These are phyloP conservation scores for Ailuropoda melanoleuca DNA, from an alignment of 2,113 vertebrate genomes.

Conservation along the genomic window DNA sequence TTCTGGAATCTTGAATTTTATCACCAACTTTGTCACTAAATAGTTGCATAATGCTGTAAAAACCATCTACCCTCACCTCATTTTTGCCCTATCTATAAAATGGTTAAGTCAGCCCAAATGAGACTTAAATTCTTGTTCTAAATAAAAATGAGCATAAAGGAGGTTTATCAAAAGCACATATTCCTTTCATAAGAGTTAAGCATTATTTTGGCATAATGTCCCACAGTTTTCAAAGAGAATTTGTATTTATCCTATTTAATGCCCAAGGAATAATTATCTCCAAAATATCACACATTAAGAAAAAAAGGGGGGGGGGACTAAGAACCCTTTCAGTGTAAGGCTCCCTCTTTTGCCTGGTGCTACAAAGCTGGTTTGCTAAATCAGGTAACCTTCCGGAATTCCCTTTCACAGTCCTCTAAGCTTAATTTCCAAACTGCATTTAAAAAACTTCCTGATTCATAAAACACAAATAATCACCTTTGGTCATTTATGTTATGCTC, in stretches of 20 bases:
- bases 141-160: slow-evolving; percentile 22
- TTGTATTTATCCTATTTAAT: not conserved
- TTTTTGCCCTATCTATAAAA: not conserved
- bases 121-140: not conserved
- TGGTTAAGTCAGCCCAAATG: not conserved
- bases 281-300: not conserved
- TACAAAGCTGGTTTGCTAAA: not conserved
- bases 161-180: not conserved
- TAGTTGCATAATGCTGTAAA: not conserved
- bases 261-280: not conserved
- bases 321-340: not conserved
- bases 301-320: not conserved
- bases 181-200: not conserved
- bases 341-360: not conserved
- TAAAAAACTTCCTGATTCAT: not conserved
- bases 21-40: not conserved
- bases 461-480: not conserved
- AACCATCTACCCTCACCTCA: not conserved
- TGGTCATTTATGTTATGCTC: not conserved
- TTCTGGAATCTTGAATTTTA: not conserved
- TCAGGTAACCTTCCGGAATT: not conserved
- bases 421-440: slow-evolving; percentile 38
- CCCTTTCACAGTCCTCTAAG: not conserved
- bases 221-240: slow-evolving; percentile 26
- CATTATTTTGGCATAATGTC: not conserved